These are phyloP conservation scores for Notodromas monacha DNA, from an alignment of 2,888 invertebrate species.

Conservation along the genomic window DNA sequence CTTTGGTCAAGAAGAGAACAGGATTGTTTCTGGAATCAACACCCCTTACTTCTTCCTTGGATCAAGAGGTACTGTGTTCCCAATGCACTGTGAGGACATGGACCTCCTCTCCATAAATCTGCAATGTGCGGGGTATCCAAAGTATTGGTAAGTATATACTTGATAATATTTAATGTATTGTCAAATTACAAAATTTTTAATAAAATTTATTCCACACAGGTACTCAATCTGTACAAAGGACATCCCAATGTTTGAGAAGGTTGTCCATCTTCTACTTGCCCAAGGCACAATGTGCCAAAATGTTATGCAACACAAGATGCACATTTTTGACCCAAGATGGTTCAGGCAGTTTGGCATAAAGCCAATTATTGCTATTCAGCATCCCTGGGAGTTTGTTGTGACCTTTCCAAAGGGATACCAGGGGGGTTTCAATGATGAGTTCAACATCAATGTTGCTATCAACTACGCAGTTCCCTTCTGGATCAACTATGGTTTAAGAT, in stretches of 20 bases:
- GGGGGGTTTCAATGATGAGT: slow-evolving; percentile 2
- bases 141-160: slow-evolving; percentile 4
- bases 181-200: slow-evolving; percentile 1
- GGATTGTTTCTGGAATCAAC: slow-evolving; percentile 4
- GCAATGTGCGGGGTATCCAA: slow-evolving; percentile 4
- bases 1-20: slow-evolving; percentile 1
- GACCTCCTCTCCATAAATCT: slow-evolving; percentile 2
- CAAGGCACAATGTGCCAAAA: slow-evolving; percentile 1
- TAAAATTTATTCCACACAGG: background rate
- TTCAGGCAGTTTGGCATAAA: slow-evolving; percentile 4
- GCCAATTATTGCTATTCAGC: slow-evolving; percentile 4
- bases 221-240: slow-evolving; percentile 4
- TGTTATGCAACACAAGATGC: slow-evolving; percentile 4
- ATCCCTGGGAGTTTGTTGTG: slow-evolving; percentile 4
- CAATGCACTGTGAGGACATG: slow-evolving; percentile 4
- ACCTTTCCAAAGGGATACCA: slow-evolving; percentile 4
- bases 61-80: slow-evolving; percentile 4
- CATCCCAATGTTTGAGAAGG: slow-evolving; percentile 1
- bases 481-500: slow-evolving; percentile 4
- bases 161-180: background rate
- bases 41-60: slow-evolving; percentile 4
- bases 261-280: slow-evolving; percentile 4
- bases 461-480: slow-evolving; percentile 4
- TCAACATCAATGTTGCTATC: slow-evolving; percentile 2
- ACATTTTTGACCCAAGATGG: slow-evolving; percentile 4